Percentiles rank a stretch among this genome's conserved stretches.
Conservation (phyloP, 2,113 vertebrate genomes). For the Paratilapia polleni region DNA sequence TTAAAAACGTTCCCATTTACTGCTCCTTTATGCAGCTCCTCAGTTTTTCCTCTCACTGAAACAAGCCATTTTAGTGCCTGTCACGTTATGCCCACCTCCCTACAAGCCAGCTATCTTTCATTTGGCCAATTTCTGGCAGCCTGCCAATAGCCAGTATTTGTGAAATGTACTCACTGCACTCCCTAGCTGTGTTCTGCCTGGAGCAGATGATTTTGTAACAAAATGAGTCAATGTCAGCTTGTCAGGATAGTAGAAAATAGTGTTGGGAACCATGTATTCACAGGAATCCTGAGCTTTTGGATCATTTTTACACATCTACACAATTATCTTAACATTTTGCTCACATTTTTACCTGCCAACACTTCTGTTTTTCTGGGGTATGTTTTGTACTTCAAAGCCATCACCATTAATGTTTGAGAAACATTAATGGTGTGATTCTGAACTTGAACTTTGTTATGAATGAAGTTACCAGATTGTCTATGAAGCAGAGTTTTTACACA, state of each 20-base stretch:
- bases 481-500: too few relatives aligned
- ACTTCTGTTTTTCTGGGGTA: neutral
- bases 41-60: neutral
- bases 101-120: neutral
- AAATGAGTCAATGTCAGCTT: too few relatives aligned
- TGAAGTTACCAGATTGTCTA: too few relatives aligned
- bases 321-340: neutral
- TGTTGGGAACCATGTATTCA: too few relatives aligned
- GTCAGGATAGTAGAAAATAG: too few relatives aligned
- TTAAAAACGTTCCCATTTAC: neutral
- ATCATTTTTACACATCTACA: neutral
- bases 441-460: too few relatives aligned
- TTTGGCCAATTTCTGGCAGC: neutral
- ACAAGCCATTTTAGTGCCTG: neutral
- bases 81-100: neutral
- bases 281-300: too few relatives aligned
- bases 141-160: neutral
- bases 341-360: neutral
- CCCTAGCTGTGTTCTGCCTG: too few relatives aligned
- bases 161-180: too few relatives aligned
- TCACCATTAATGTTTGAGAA: too few relatives aligned
- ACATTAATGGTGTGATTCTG: too few relatives aligned
- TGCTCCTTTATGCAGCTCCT: neutral
- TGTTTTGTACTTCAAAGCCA: neutral
- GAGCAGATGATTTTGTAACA: too few relatives aligned